A percentile compares a stretch with the other conserved stretches of the same genome.
phyloP scores from a whole-genome alignment of 1,140 invertebrate species.

The Dendroctonus valens region DNA sequence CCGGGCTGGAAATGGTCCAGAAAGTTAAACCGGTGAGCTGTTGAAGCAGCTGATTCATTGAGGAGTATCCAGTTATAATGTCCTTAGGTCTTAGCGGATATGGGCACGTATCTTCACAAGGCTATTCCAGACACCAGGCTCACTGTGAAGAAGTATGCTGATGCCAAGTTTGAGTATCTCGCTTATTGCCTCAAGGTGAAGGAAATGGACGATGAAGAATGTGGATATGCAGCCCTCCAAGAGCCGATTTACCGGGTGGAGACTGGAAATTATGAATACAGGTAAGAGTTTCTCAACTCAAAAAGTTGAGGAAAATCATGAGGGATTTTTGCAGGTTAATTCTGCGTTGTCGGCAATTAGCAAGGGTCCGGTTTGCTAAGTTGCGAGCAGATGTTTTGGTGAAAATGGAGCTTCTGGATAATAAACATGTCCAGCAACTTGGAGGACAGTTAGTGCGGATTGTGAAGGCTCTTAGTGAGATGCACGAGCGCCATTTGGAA shows the following conservation, averaged over 20 bases:
- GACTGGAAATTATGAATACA: conserved; percentile 98
- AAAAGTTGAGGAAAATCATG: conserved; percentile 4
- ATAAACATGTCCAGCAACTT: conserved; percentile 96
- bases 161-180: conserved; percentile 97
- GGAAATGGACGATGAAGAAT: conserved; percentile 99
- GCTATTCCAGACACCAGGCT: conserved; percentile 97
- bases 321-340: conserved; percentile 64
- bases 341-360: conserved; percentile 92
- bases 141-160: conserved; percentile 96
- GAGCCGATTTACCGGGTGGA: conserved; percentile 96
- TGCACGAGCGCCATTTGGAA: conserved; percentile 64
- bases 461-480: conserved; percentile 75
- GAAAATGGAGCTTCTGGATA: conserved; percentile 95
- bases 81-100: conserved; percentile 78
- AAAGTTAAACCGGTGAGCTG: conserved; percentile 79
- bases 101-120: conserved; percentile 95
- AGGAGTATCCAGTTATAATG: background rate
- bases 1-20: conserved; percentile 88
- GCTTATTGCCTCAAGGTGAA: conserved; percentile 97
- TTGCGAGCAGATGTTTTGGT: conserved; percentile 92
- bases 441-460: conserved; percentile 80
- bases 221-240: conserved; percentile 88
- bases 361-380: conserved; percentile 85
- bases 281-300: conserved; percentile 54
- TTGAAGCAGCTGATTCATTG: background rate